phyloP scores from a whole-genome alignment of 1,140 invertebrate genomes.

The Drosophila chauvacae region DNA sequence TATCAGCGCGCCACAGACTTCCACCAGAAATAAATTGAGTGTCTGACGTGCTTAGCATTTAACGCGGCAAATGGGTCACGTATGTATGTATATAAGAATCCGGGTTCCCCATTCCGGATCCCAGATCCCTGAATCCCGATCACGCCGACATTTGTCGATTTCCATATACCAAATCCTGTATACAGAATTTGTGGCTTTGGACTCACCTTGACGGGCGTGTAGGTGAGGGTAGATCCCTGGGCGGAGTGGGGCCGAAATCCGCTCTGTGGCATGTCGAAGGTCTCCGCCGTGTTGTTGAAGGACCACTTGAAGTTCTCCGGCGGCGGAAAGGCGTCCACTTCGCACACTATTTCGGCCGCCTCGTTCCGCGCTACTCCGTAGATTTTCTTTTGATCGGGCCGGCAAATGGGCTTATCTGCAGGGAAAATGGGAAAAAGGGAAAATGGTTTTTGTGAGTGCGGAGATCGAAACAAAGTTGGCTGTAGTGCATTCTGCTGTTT shows the following conservation, averaged over 20 bases:
- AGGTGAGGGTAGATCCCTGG: slow-evolving; percentile 90
- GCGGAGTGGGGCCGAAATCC: slow-evolving; percentile 85
- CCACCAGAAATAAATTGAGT: slow-evolving; percentile 13
- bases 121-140: background rate
- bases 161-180: slow-evolving; percentile 2
- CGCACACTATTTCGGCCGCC: slow-evolving; percentile 91
- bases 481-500: slow-evolving; percentile 77
- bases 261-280: slow-evolving; percentile 89
- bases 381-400: slow-evolving; percentile 90
- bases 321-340: slow-evolving; percentile 93
- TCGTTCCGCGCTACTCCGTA: slow-evolving; percentile 94
- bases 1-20: slow-evolving; percentile 40
- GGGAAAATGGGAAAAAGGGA: slow-evolving; percentile 5
- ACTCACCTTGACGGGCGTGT: slow-evolving; percentile 89
- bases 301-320: slow-evolving; percentile 94
- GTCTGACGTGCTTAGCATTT: slow-evolving; percentile 50
- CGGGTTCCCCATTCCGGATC: background rate
- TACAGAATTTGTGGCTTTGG: too few species aligned
- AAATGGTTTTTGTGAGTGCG: slow-evolving; percentile 18
- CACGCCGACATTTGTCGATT: slow-evolving; percentile 13
- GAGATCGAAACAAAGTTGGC: slow-evolving; percentile 49
- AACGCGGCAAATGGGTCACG: slow-evolving; percentile 34
- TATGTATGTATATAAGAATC: background rate
- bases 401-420: slow-evolving; percentile 93
- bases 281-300: slow-evolving; percentile 94